phyloP scores from a whole-genome alignment of 2,888 invertebrate genomes.

The Tupiocoris notatus region DNA sequence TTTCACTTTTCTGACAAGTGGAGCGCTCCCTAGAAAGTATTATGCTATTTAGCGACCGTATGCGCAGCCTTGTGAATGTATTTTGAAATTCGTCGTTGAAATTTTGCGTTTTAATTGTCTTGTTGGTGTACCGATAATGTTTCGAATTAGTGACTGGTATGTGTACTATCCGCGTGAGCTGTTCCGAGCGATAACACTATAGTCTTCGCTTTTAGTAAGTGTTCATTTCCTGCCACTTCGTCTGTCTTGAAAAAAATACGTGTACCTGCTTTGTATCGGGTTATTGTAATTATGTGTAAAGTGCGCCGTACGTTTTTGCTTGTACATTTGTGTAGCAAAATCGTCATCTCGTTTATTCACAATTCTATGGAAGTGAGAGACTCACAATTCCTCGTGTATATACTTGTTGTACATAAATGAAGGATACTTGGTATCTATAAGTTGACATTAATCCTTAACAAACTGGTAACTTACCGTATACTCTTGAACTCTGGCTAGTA shows the following conservation, averaged over 20 bases:
- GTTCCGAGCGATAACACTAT: background rate
- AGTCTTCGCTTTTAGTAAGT: background rate
- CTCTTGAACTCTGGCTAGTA: background rate
- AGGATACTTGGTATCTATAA: background rate
- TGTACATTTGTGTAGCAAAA: background rate
- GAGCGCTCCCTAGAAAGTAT: no score
- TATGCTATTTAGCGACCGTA: no score
- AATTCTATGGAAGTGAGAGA: no score
- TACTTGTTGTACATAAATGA: background rate
- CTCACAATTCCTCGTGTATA: background rate
- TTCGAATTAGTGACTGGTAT: no score
- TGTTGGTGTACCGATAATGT: no score
- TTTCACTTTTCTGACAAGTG: no score
- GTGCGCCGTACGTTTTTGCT: background rate
- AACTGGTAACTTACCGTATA: background rate
- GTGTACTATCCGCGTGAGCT: no score
- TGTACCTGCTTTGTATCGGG: background rate
- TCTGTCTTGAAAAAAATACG: background rate
- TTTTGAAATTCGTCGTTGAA: no score
- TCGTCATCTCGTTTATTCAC: no score
- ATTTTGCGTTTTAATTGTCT: no score
- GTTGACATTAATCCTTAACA: background rate
- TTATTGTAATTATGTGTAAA: background rate
- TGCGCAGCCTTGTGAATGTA: no score
- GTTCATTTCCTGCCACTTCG: background rate